Evolutionary conservation across 2,888 invertebrate species (phyloP), one percentile per base, ranked within the genome.

Genomic region (Xestia ashworthii): DNA sequence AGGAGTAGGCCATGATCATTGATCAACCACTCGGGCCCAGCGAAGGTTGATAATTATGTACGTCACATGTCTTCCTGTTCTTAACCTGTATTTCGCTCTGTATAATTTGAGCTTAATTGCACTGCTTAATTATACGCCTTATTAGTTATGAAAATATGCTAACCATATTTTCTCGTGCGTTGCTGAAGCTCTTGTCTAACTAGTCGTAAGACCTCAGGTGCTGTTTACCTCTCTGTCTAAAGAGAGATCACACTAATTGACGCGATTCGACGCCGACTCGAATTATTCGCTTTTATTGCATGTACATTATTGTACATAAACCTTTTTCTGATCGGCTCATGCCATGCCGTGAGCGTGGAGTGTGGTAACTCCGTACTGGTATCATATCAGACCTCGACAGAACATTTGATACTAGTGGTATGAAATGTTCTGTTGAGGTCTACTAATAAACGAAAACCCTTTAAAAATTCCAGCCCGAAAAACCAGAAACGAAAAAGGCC

Each of bases 391-490:
- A n/a, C n/a, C n/a, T n/a, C n/a, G n/a, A n/a, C n/a, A n/a, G n/a
- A n/a, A n/a, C n/a, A n/a, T n/a, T n/a, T n/a, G n/a, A n/a, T n/a
- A n/a, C n/a, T n/a, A n/a, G n/a, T n/a, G n/a, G n/a, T n/a, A n/a
- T n/a, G n/a, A n/a, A n/a, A n/a, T 65, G 79, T 50, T 38, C 48
- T 66, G 22, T 19, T 4, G 3, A 25, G 16, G 9, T 32, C 48
- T 22, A 19, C 16, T 8, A 58, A 74, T 46, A 53, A 41, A 38
- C 0, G 12, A 19, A 65, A 53, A 38, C 32, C 16, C 46, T 72
- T 82, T 76, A 41, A 69, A 68, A 50, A 65, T 91, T 93, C 46
- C 93, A 95, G 95, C 75, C 89, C 65, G 94, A 94, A 19, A 92
- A 92, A 71, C 86, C 89, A 87, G 87, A 91, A 82, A 71, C 81